A percentile compares a stretch with the other conserved stretches of the same genome.
Conservation (phyloP, 2,113 vertebrate genomes). For the Seriola aureovittata region DNA sequence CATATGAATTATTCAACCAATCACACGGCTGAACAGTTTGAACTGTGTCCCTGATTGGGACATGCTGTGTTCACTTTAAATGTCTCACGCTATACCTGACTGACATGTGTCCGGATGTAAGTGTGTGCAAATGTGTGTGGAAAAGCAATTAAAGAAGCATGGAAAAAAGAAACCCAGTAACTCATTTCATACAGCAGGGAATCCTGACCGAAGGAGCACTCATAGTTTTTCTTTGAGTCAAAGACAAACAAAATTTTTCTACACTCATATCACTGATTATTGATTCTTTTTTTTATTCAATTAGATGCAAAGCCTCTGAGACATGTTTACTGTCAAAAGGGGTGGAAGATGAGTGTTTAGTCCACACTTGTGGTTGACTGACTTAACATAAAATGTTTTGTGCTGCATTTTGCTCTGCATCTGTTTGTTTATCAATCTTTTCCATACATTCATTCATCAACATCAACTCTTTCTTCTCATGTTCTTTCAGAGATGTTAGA, state of each 20-base stretch:
- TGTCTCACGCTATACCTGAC: constrained; percentile 69
- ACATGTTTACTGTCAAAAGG: too few relatives aligned
- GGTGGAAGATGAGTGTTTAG: background rate
- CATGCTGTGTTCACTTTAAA: constrained; percentile 70
- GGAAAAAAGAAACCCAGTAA: background rate
- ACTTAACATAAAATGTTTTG: background rate
- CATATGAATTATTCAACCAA: constrained; percentile 82
- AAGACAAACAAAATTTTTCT: background rate
- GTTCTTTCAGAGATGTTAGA: constrained; percentile 94
- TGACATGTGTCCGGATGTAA: constrained; percentile 37
- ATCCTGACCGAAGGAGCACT: background rate
- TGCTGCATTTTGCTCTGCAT: background rate
- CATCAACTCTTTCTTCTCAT: background rate
- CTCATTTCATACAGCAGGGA: background rate
- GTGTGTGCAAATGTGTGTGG: constrained; percentile 33
- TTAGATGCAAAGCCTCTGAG: too few relatives aligned
- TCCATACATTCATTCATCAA: background rate
- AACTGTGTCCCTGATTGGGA: constrained; percentile 73
- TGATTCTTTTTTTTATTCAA: background rate
- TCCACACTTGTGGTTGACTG: background rate
- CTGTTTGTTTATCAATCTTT: background rate
- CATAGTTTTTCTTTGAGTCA: background rate
- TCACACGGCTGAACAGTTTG: constrained; percentile 77
- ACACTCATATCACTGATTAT: background rate
- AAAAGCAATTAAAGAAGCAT: constrained; percentile 37